Conservation (phyloP, 2,888 invertebrate species). For the Ferdinandea cuprea region DNA sequence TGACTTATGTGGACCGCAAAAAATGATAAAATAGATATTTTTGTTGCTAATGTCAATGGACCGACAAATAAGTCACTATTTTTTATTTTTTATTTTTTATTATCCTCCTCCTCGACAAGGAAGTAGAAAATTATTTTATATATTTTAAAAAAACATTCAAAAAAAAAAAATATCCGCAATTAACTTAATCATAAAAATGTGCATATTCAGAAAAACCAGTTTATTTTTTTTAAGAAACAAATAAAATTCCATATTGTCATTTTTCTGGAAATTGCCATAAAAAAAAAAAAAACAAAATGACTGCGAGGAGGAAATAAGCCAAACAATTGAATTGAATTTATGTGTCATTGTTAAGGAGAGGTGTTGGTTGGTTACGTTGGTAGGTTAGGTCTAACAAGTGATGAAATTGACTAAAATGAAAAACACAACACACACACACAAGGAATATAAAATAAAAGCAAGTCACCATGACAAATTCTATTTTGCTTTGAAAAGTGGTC, state of each 20-base stretch:
- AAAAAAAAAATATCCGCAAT: not conserved
- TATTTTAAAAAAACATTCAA: not conserved
- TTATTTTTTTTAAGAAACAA: not conserved
- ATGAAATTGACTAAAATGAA: slow-evolving; percentile 34
- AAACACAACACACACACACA: not conserved
- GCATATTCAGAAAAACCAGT: slow-evolving; percentile 2
- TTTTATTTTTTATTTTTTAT: not conserved
- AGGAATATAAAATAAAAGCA: not conserved
- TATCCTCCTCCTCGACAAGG: not conserved
- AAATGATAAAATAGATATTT: slow-evolving; percentile 13
- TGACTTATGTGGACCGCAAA: slow-evolving; percentile 53
- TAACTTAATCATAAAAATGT: slow-evolving; percentile 21
- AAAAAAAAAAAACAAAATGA: slow-evolving; percentile 18
- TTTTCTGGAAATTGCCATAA: slow-evolving; percentile 42
- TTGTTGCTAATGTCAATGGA: slow-evolving; percentile 23
- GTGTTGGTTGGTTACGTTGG: no score
- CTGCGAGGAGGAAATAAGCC: slow-evolving; percentile 7
- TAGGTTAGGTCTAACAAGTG: slow-evolving; percentile 2
- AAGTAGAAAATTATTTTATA: not conserved
- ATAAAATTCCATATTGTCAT: slow-evolving; percentile 16
- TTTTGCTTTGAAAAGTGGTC: slow-evolving; percentile 15
- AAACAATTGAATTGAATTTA: slow-evolving; percentile 21
- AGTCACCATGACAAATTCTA: slow-evolving; percentile 5
- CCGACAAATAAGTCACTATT: slow-evolving; percentile 21
- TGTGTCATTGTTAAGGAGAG: slow-evolving; percentile 7